Base-by-base conservation (phyloP, 2,113 vertebrate genomes). In the Himantopus leucocephalus region DNA sequence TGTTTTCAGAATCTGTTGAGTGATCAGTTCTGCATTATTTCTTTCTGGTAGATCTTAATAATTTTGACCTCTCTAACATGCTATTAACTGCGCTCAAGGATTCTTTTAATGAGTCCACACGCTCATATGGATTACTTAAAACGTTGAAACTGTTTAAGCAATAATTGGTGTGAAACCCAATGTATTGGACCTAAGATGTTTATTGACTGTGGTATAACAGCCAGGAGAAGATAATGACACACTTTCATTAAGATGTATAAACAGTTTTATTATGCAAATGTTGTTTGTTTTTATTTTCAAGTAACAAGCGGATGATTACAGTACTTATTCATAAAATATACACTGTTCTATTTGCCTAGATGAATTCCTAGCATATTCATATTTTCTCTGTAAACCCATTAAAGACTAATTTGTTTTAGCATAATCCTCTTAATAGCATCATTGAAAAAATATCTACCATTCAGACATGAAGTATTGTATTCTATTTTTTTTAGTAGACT, bases 201-300 rank as follows among this genome's bases (percentile, higher is more conserved):
- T 4, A 3, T 20, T 92, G 50, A 59, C n/a, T 88, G n/a, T 35
- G 74, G 18, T 45, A 21, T 55, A 77, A 83, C 89, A 90, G 55
- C 47, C 13, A 67, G 53, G 78, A 85, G 81, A 50, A 76, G 62
- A 50, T 80, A 55, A 63, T 50, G 73, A 39, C 58, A 89, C 16
- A 37, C 29, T 71, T 93, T 52, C 59, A 70, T 92, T 88, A 80
- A 52, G 50, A 76, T 41, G 30, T 77, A 3, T 66, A 37, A 94
- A 84, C 55, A 83, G 39, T 91, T 92, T 64, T 85, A 35, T 81
- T 85, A 81, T 95, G 77, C n/a, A 92, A 80, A 90, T 81, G 0
- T 62, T 92, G 15, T 84, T 94, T 88, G 79, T 35, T 93, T 80
- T 90, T 81, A 70, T 76, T 91, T 97, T 52, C 22, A 85, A 92